phyloP scores from a whole-genome alignment of 1,140 invertebrate species.

The Stegodyphus dumicola region DNA sequence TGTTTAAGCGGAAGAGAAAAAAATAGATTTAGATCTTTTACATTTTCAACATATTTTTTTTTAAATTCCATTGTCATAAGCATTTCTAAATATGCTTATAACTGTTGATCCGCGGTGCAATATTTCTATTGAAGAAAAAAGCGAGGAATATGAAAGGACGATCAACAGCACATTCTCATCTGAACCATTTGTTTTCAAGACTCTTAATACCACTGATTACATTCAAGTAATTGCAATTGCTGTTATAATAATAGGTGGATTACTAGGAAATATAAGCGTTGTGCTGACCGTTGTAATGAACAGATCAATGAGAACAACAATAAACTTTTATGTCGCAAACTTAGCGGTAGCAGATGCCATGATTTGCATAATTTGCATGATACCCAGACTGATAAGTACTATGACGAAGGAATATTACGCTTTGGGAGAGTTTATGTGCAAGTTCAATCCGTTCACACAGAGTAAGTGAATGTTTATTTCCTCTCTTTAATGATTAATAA shows the following conservation, averaged over 20 bases:
- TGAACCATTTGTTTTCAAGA: background rate
- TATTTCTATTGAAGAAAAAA: too few species aligned
- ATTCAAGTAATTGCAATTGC: background rate
- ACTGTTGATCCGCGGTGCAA: too few species aligned
- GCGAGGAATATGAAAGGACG: too few species aligned
- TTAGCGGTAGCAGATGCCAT: constrained; percentile 52
- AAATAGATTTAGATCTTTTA: too few species aligned
- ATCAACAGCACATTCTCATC: too few species aligned
- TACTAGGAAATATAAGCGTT: constrained; percentile 71
- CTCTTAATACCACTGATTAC: background rate
- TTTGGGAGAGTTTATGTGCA: constrained; percentile 60
- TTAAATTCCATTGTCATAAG: too few species aligned
- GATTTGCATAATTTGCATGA: constrained; percentile 59
- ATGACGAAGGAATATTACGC: constrained; percentile 37
- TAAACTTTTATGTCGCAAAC: constrained; percentile 58
- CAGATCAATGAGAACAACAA: constrained; percentile 66
- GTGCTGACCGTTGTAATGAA: constrained; percentile 71
- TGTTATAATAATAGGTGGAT: background rate
- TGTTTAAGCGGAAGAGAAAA: too few species aligned
- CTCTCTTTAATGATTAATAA: background rate
- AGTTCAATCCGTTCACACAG: constrained; percentile 56
- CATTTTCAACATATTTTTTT: too few species aligned
- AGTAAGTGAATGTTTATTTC: constrained; percentile 33
- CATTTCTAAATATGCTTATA: too few species aligned
- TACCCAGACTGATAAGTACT: constrained; percentile 40